Percentiles rank a stretch among this genome's conserved stretches.
Conservation (phyloP, 1,140 invertebrate genomes). For the Drosophila varians region DNA sequence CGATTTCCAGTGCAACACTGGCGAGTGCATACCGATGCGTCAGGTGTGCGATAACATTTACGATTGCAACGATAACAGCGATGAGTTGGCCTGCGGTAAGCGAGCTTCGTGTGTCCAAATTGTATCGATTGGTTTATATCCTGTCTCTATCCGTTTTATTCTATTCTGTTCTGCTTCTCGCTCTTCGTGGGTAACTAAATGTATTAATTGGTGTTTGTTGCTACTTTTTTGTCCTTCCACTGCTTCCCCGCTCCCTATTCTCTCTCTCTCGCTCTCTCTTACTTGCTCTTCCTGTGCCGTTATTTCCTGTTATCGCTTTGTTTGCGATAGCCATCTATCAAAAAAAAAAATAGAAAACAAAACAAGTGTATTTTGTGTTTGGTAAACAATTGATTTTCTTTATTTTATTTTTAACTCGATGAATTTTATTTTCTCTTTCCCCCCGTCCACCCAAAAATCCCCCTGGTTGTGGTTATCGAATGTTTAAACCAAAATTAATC, state of each 20-base stretch:
- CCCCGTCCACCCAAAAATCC: slow-evolving; percentile 9
- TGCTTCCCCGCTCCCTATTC: not conserved
- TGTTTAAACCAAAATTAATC: slow-evolving; percentile 58
- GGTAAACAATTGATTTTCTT: slow-evolving; percentile 29
- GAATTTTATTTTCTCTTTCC: slow-evolving; percentile 72
- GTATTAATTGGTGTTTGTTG: slow-evolving; percentile 36
- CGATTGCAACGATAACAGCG: slow-evolving; percentile 89
- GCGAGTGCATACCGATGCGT: slow-evolving; percentile 86
- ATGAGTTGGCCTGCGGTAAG: slow-evolving; percentile 91
- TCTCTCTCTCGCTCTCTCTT: slow-evolving; percentile 6
- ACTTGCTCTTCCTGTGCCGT: slow-evolving; percentile 3
- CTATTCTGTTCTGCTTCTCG: slow-evolving; percentile 10
- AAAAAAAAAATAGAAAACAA: slow-evolving; percentile 9
- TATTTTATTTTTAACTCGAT: slow-evolving; percentile 44
- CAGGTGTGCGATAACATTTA: slow-evolving; percentile 87
- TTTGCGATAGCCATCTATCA: slow-evolving; percentile 22
- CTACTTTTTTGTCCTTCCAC: not conserved
- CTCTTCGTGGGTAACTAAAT: slow-evolving; percentile 43
- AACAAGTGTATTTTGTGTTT: slow-evolving; percentile 27
- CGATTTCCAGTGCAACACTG: slow-evolving; percentile 89
- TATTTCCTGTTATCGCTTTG: slow-evolving; percentile 12
- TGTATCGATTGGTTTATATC: slow-evolving; percentile 42
- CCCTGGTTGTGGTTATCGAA: slow-evolving; percentile 75
- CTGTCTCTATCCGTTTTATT: not conserved
- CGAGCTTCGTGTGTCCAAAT: slow-evolving; percentile 21